Evolutionary conservation across 2,113 vertebrate species (phyloP), one percentile per base, ranked within the genome.

Genomic region (Psilopogon haemacephalus): DNA sequence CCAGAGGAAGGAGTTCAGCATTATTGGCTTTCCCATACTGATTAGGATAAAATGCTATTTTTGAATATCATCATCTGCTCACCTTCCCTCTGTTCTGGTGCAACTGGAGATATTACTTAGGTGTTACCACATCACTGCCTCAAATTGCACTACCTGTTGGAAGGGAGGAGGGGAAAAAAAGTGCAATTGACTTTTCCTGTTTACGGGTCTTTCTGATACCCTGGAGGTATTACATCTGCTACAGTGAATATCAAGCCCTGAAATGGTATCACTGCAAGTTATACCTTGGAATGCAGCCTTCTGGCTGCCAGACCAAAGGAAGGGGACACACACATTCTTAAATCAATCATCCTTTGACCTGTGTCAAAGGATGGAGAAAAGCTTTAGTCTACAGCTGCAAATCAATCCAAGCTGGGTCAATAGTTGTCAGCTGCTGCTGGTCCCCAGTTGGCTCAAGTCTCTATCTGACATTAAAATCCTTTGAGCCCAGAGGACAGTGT

Each of bases 1-100:
- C 60, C 65, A 1, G 28, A 71, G 48, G 58, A 19, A 90, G 60
- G 6, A 37, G 32, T 63, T 65, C 8, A 54, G 42, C 27, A 28
- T 30, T 72, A 86, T 86, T 80, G 27, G 72, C 77, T 75, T 79
- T 75, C n/a, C 44, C 14, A 3, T 44, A 12, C 5, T n/a, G 35
- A 65, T 82, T 46, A 92, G 89, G 89, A 87, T 54, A 73, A 92
- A 70, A 70, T 82, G 81, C 72, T 81, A 8, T 65, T 75, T 85
- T 87, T 90, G 48, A 86, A 83, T 72, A 55, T 91, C 58, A 72
- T 91, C 4, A 70, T 86, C 58, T 67, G 74, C 76, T 87, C 81
- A 70, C 83, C 46, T 92, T 77, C 58, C n/a, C 75, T 89, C 55
- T 55, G n/a, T 69, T 58, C 75, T 89, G 52, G n/a, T 56, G 4